Conservation (phyloP, 2,888 invertebrate genomes). For the Dexiosoma caninum region DNA sequence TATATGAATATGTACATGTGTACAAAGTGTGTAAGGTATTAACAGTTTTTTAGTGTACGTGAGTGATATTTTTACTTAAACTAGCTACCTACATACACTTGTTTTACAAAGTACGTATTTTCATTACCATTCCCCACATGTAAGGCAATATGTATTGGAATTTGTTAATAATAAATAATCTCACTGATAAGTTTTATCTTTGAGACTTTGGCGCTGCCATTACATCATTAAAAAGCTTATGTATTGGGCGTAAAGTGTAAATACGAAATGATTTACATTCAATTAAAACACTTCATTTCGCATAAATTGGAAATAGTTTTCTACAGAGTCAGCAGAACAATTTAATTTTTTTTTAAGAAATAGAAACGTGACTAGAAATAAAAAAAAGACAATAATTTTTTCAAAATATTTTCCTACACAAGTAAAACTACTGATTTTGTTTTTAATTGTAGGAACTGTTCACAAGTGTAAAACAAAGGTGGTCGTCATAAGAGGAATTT, state of each 20-base stretch:
- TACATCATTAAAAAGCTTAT: neutral
- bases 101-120: no score
- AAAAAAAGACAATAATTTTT: neutral
- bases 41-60: no score
- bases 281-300: slow-evolving; percentile 27
- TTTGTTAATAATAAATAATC: neutral
- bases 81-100: no score
- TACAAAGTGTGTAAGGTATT: no score
- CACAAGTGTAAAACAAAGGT: slow-evolving; percentile 28
- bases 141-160: neutral
- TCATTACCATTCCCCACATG: neutral
- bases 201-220: neutral
- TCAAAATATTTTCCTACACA: neutral
- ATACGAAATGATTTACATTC: slow-evolving; percentile 47
- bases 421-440: neutral
- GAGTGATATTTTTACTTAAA: no score
- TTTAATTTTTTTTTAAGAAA: slow-evolving; percentile 13
- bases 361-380: slow-evolving; percentile 51
- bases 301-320: neutral
- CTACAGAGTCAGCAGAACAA: neutral
- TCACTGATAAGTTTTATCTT: neutral
- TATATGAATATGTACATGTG: no score
- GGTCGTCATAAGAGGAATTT: neutral
- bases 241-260: slow-evolving; percentile 8
- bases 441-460: slow-evolving; percentile 11